phyloP scores from a whole-genome alignment of 2,797 vertebrate species.

The Acrocephalus scirpaceus region DNA sequence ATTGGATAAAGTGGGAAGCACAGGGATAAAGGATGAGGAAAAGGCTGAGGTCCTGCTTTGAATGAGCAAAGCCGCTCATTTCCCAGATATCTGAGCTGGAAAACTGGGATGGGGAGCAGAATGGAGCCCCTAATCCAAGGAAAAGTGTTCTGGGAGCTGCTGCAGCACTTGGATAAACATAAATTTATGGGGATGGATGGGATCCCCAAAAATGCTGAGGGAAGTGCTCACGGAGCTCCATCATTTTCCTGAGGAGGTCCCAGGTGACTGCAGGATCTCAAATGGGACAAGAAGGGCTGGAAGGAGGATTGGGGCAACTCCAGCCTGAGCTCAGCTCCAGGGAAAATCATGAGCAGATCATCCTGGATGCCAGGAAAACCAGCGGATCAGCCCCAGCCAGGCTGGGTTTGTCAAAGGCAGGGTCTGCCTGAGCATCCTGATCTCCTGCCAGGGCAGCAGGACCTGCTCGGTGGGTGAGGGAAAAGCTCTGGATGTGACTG shows the following conservation, averaged over 20 bases:
- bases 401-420: neutral
- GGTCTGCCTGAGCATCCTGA: neutral
- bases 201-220: neutral
- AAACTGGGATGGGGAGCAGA: neutral
- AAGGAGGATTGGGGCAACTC: neutral
- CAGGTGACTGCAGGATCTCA: neutral
- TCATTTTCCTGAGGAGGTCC: neutral
- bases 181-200: neutral
- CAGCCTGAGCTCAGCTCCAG: neutral
- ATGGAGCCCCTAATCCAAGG: neutral
- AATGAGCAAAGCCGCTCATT: neutral
- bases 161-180: neutral
- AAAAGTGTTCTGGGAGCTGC: neutral
- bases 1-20: neutral
- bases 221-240: neutral
- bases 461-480: rapidly evolving
- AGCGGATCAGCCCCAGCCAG: neutral
- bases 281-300: neutral
- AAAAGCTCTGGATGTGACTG: neutral
- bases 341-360: neutral
- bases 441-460: neutral
- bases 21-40: neutral
- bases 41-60: neutral
- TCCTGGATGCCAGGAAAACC: neutral
- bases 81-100: neutral